phyloP scores from a whole-genome alignment of 2,113 vertebrate genomes.

The Mohoua ochrocephala region DNA sequence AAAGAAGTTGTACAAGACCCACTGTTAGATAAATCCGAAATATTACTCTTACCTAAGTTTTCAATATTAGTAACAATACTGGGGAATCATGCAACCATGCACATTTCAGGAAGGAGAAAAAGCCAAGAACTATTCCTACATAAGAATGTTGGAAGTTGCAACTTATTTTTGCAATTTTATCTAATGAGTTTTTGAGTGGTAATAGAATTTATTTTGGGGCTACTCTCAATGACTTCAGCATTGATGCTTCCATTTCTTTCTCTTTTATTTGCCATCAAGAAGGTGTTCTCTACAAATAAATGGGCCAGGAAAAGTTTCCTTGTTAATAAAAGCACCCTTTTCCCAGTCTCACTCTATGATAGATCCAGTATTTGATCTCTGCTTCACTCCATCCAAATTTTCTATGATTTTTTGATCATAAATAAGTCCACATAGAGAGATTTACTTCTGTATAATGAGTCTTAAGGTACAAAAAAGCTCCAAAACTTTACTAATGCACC shows the following conservation, averaged over 20 bases:
- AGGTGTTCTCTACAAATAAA: neutral
- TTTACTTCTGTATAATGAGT: neutral
- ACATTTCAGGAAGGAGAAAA: neutral
- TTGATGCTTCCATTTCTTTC: neutral
- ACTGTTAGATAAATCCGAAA: neutral
- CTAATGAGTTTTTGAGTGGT: neutral
- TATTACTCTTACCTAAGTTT: neutral
- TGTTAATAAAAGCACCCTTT: neutral
- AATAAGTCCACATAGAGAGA: neutral
- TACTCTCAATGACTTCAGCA: neutral
- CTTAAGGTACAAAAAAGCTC: neutral
- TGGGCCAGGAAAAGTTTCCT: neutral
- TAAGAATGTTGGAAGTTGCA: neutral
- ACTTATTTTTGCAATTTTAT: neutral
- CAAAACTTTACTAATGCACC: neutral
- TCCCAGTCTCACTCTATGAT: neutral
- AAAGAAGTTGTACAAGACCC: neutral
- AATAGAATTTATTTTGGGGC: neutral
- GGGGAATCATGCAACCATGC: fast-evolving
- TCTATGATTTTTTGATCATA: neutral
- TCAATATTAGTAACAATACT: neutral
- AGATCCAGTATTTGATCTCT: neutral
- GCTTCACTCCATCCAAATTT: neutral
- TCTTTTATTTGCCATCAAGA: neutral
- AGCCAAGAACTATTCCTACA: neutral